Evolutionary conservation across 1,140 invertebrate species (phyloP).

Genomic region (Himalopsyche phryganea): DNA sequence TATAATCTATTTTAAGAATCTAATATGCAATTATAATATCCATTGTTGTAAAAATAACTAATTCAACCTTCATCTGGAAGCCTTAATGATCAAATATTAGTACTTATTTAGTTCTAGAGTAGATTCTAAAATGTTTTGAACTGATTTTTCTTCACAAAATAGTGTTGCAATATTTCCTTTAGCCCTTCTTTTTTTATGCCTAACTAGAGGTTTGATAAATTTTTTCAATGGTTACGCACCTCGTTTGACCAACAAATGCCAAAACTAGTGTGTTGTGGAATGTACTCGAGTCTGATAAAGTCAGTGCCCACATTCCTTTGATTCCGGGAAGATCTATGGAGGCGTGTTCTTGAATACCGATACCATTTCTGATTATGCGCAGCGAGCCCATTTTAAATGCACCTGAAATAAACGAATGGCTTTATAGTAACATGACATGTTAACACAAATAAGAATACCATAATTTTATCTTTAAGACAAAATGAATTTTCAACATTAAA

Average conservation of each 20-base stretch:
- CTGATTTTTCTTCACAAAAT: too few relatives aligned
- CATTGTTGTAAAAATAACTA: too few relatives aligned
- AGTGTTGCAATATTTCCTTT: too few relatives aligned
- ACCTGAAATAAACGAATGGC: slow-evolving; percentile 45
- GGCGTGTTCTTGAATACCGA: slow-evolving; percentile 96
- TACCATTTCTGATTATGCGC: slow-evolving; percentile 94
- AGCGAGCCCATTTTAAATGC: slow-evolving; percentile 97
- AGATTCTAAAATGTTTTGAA: too few relatives aligned
- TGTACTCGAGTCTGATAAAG: slow-evolving; percentile 57
- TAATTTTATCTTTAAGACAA: background rate
- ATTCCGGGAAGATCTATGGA: slow-evolving; percentile 95
- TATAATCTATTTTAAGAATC: slow-evolving; percentile 1
- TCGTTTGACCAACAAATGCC: slow-evolving; percentile 91
- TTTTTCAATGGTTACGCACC: slow-evolving; percentile 54
- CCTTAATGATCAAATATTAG: too few relatives aligned
- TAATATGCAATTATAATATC: background rate
- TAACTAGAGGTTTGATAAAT: too few relatives aligned
- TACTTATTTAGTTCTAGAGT: too few relatives aligned
- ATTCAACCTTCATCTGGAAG: too few relatives aligned
- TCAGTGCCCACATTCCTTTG: slow-evolving; percentile 95
- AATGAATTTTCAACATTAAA: too few relatives aligned
- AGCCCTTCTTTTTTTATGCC: too few relatives aligned
- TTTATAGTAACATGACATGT: too few relatives aligned
- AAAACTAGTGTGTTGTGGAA: slow-evolving; percentile 87
- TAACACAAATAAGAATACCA: slow-evolving; percentile 7